phyloP scores from a whole-genome alignment of 2,888 invertebrate genomes.

The Stenodera caucasica region DNA sequence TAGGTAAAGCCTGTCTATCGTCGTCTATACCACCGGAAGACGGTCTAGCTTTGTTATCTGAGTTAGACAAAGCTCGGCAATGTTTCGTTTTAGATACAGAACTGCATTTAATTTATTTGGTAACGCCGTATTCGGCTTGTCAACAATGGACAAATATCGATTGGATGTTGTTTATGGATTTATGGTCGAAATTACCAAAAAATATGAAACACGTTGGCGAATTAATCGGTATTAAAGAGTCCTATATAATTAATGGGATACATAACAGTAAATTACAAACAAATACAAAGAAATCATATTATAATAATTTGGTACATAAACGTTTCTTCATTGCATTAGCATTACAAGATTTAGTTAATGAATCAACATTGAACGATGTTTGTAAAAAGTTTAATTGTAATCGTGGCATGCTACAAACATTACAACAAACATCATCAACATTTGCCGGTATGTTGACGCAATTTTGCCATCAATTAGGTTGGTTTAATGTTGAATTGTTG shows the following conservation, averaged over 20 bases:
- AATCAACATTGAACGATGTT: constrained; percentile 78
- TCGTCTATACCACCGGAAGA: constrained; percentile 95
- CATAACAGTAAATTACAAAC: constrained; percentile 64
- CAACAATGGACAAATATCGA: constrained; percentile 79
- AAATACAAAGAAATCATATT: constrained; percentile 57
- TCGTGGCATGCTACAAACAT: constrained; percentile 87
- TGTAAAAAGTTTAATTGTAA: constrained; percentile 84
- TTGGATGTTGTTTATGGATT: constrained; percentile 75
- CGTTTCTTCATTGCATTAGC: constrained; percentile 90
- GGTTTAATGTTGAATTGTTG: constrained; percentile 87
- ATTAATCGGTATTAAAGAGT: constrained; percentile 84
- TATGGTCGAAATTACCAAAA: constrained; percentile 80
- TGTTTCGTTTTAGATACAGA: constrained; percentile 93
- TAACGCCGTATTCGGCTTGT: constrained; percentile 89
- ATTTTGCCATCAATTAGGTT: constrained; percentile 92
- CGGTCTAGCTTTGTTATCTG: constrained; percentile 84
- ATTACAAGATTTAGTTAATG: constrained; percentile 90
- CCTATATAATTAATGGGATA: constrained; percentile 78
- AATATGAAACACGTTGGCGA: constrained; percentile 86
- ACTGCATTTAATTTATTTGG: constrained; percentile 91
- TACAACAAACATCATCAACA: constrained; percentile 93
- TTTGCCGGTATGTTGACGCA: constrained; percentile 97
- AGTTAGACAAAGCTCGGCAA: constrained; percentile 85
- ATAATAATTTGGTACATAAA: constrained; percentile 66
- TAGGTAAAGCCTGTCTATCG: constrained; percentile 90